Conservation (phyloP, 2,797 vertebrate species). For the Acomys russatus region DNA sequence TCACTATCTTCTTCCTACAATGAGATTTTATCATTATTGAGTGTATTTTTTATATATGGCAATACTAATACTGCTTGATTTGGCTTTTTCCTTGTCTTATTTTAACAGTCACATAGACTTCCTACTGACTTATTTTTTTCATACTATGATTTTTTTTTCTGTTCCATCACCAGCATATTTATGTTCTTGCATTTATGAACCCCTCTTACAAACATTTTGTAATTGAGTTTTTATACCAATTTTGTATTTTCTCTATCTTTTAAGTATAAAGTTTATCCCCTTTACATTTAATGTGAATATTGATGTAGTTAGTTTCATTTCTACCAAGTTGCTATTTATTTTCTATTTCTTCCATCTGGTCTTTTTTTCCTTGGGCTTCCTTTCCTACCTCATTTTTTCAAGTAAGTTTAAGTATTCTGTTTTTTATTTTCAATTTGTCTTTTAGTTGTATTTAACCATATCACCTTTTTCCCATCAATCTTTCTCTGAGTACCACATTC, state of each 20-base stretch:
- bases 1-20: background rate
- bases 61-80: background rate
- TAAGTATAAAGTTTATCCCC: background rate
- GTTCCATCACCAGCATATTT: background rate
- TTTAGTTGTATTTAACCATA: background rate
- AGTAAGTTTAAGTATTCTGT: background rate
- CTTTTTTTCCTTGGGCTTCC: background rate
- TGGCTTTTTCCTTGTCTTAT: background rate
- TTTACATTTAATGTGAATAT: conserved; percentile 24
- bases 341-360: background rate
- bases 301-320: background rate
- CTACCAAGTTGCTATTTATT: background rate
- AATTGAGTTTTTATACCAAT: background rate
- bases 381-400: background rate
- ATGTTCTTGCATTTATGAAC: background rate
- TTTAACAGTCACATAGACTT: background rate
- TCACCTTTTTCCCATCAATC: background rate
- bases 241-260: background rate
- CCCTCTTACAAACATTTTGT: background rate
- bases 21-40: background rate
- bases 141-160: background rate
- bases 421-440: background rate
- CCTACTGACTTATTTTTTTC: background rate
- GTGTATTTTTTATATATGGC: background rate
- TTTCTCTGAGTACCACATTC: background rate